phyloP scores from a whole-genome alignment of 2,888 invertebrate species.

The Cenopis cana region DNA sequence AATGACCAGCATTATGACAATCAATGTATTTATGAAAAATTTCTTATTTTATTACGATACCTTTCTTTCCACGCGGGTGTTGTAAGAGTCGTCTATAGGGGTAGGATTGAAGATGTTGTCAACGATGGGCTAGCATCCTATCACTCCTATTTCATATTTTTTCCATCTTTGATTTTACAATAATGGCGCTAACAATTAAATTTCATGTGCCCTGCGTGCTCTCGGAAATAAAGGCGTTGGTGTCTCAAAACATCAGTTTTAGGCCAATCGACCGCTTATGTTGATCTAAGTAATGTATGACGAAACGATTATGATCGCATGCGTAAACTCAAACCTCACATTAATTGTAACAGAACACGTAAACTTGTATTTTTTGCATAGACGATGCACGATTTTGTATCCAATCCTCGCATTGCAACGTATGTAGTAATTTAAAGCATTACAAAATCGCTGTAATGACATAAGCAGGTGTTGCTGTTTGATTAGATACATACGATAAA shows the following conservation, averaged over 20 bases:
- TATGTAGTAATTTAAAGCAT: conserved; percentile 59
- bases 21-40: too few species aligned
- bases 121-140: too few species aligned
- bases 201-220: too few species aligned
- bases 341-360: conserved; percentile 67
- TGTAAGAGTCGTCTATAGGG: too few species aligned
- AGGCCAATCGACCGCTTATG: conserved; percentile 8
- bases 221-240: too few species aligned
- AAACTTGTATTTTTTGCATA: conserved; percentile 54
- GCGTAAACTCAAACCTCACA: conserved; percentile 53
- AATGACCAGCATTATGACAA: too few species aligned
- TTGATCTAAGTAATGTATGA: conserved; percentile 54
- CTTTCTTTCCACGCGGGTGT: too few species aligned
- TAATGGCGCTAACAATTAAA: too few species aligned
- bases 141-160: too few species aligned
- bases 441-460: conserved; percentile 62
- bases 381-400: conserved; percentile 58
- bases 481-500: conserved; percentile 47
- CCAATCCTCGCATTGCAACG: conserved; percentile 57
- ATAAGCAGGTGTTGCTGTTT: conserved; percentile 45
- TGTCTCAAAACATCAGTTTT: neutral
- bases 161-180: too few species aligned
- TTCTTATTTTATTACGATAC: too few species aligned
- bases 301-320: conserved; percentile 70
- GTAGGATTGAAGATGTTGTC: too few species aligned